Conservation (phyloP, 2,797 vertebrate genomes). For the Fistularia tabacaria region DNA sequence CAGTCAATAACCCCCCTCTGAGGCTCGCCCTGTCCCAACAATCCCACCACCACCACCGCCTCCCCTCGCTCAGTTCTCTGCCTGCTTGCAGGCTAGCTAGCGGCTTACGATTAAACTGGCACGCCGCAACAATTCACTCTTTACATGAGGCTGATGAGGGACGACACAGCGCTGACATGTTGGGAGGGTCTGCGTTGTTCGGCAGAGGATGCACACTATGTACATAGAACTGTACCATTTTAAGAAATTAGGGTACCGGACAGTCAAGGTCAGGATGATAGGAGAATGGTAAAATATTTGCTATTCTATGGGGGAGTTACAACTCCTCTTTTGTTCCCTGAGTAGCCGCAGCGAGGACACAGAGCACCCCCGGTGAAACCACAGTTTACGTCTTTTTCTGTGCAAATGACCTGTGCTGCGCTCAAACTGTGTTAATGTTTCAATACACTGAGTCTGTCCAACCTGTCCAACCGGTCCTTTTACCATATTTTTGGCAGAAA, state of each 20-base stretch:
- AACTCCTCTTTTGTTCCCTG: no score
- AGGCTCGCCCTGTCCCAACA: background rate
- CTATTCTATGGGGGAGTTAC: background rate
- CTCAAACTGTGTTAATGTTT: no score
- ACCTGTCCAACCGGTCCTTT: no score
- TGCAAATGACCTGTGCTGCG: no score
- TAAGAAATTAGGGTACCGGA: background rate
- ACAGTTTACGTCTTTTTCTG: no score
- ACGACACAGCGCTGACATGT: conserved; percentile 1
- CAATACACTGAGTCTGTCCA: no score
- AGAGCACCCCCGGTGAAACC: no score
- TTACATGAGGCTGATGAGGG: background rate
- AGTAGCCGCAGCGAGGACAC: background rate
- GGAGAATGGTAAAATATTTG: background rate
- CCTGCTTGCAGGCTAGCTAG: conserved; percentile 4
- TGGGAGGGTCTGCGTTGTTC: no score
- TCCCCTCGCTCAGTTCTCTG: background rate
- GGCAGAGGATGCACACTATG: background rate
- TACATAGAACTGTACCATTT: no score
- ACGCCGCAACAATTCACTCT: background rate
- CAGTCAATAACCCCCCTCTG: conserved; percentile 17
- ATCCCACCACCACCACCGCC: background rate
- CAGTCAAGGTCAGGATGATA: conserved; percentile 4
- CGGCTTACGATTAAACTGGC: background rate
- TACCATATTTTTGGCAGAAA: no score